phyloP scores from a whole-genome alignment of 64 coral and sea anemone species.

The Porites australiensis region DNA sequence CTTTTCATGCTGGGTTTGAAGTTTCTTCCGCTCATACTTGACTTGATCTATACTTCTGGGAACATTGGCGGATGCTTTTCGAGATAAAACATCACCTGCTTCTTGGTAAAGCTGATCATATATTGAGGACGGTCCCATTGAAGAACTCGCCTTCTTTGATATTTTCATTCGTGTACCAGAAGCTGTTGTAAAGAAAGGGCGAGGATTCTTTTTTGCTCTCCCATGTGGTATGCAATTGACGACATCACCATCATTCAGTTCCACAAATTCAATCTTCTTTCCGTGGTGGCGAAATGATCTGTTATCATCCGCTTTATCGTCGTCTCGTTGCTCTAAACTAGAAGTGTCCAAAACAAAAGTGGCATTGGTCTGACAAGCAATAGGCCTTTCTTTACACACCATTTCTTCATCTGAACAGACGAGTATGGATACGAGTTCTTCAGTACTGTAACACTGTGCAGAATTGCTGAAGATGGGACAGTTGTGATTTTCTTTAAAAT shows the following conservation, averaged over 20 bases:
- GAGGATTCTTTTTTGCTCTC: slow-evolving; percentile 31
- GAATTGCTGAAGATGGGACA: slow-evolving; percentile 2
- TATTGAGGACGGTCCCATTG: slow-evolving; percentile 38
- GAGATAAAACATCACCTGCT: slow-evolving; percentile 39
- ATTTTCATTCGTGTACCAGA: slow-evolving; percentile 15
- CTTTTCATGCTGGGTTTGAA: slow-evolving; percentile 38
- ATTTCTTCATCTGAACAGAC: slow-evolving; percentile 8
- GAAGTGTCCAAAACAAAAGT: slow-evolving; percentile 6
- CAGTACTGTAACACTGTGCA: slow-evolving; percentile 12
- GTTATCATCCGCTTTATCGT: slow-evolving; percentile 13
- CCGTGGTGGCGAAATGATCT: slow-evolving; percentile 1
- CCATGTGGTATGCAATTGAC: not conserved
- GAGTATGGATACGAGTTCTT: slow-evolving; percentile 8
- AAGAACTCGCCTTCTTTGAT: slow-evolving; percentile 9
- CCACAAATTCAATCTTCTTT: slow-evolving; percentile 9
- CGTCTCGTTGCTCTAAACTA: slow-evolving; percentile 1
- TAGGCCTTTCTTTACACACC: slow-evolving; percentile 6
- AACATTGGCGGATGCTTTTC: slow-evolving; percentile 10
- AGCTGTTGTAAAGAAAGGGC: slow-evolving; percentile 10
- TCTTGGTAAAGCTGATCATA: slow-evolving; percentile 56
- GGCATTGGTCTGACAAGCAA: slow-evolving; percentile 2
- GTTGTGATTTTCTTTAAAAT: not conserved
- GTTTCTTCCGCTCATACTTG: slow-evolving; percentile 63
- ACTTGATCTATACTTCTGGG: slow-evolving; percentile 60
- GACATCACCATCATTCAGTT: slow-evolving; percentile 11